Percentiles rank a stretch among this genome's conserved stretches.
These are phyloP conservation scores for Micronisus gabar DNA, from an alignment of 2,113 vertebrate species.

Conservation along the genomic window DNA sequence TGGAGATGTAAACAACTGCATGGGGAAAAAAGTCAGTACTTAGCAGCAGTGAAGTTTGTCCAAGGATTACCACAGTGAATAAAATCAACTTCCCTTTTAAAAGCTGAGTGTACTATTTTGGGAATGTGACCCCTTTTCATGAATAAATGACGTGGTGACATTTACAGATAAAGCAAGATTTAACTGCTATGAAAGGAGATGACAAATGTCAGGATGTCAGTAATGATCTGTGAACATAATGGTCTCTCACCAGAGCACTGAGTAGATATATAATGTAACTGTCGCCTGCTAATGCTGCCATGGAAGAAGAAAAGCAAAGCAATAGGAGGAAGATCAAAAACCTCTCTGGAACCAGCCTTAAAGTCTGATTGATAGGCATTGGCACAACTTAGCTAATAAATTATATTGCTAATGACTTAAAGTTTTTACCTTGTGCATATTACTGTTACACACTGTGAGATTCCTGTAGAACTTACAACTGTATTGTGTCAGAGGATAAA, in stretches of 20 bases:
- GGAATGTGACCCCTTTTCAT: constrained; percentile 82
- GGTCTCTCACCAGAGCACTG: constrained; percentile 73
- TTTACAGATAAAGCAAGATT: constrained; percentile 86
- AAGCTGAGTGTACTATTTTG: constrained; percentile 73
- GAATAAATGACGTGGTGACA: constrained; percentile 85
- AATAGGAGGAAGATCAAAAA: constrained; percentile 16
- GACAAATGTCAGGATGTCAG: constrained; percentile 87
- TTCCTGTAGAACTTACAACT: neutral
- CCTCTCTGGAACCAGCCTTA: neutral
- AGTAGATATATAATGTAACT: constrained; percentile 74
- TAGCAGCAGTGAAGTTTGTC: constrained; percentile 76
- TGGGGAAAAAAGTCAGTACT: constrained; percentile 57
- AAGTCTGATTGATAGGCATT: constrained; percentile 23
- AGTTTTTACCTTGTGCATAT: constrained; percentile 2
- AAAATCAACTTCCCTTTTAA: constrained; percentile 69
- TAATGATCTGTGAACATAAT: constrained; percentile 84
- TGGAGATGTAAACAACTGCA: constrained; percentile 63
- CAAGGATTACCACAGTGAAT: constrained; percentile 75
- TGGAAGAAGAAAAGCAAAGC: constrained; percentile 54
- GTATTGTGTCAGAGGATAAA: constrained; percentile 1
- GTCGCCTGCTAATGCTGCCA: constrained; percentile 56
- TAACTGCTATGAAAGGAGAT: constrained; percentile 81
- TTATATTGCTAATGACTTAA: constrained; percentile 21
- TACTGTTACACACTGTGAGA: neutral
- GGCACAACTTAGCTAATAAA: constrained; percentile 22